phyloP scores from a whole-genome alignment of 2,888 invertebrate species.

The Lissonota sp. region DNA sequence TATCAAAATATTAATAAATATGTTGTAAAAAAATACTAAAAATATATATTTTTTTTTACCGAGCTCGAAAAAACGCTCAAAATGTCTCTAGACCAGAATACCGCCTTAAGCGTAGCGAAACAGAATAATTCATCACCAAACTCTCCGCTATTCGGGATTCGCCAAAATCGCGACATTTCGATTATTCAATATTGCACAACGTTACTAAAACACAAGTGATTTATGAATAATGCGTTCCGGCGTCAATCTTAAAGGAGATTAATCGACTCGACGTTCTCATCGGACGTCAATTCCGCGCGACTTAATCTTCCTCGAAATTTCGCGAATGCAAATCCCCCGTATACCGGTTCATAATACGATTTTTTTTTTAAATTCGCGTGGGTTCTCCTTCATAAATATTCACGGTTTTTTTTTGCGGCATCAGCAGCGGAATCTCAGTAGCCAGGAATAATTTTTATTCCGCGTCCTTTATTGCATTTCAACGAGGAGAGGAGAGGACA shows the following conservation, averaged over 20 bases:
- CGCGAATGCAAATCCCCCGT: background rate
- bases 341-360: slow-evolving; percentile 21
- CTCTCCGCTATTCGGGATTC: too few relatives aligned
- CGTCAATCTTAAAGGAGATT: slow-evolving; percentile 14
- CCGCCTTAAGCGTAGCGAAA: too few relatives aligned
- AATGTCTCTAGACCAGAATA: too few relatives aligned
- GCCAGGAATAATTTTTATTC: slow-evolving; percentile 21
- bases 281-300: slow-evolving; percentile 1
- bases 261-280: slow-evolving; percentile 8
- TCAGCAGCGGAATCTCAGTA: slow-evolving; percentile 31
- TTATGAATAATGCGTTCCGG: background rate
- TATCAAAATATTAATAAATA: too few relatives aligned
- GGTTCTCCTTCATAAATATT: slow-evolving; percentile 70
- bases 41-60: too few relatives aligned
- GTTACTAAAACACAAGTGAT: background rate
- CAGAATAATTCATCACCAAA: too few relatives aligned
- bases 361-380: background rate
- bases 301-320: slow-evolving; percentile 33
- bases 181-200: too few relatives aligned
- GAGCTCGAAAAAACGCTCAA: too few relatives aligned
- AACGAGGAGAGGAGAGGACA: background rate
- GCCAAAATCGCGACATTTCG: too few relatives aligned
- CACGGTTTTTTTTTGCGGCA: slow-evolving; percentile 44
- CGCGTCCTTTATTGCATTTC: slow-evolving; percentile 5
- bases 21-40: too few relatives aligned